Evolutionary conservation across 1,140 invertebrate species (phyloP), one percentile per base, ranked within the genome.

Genomic region (Drosophila grimshawi): DNA sequence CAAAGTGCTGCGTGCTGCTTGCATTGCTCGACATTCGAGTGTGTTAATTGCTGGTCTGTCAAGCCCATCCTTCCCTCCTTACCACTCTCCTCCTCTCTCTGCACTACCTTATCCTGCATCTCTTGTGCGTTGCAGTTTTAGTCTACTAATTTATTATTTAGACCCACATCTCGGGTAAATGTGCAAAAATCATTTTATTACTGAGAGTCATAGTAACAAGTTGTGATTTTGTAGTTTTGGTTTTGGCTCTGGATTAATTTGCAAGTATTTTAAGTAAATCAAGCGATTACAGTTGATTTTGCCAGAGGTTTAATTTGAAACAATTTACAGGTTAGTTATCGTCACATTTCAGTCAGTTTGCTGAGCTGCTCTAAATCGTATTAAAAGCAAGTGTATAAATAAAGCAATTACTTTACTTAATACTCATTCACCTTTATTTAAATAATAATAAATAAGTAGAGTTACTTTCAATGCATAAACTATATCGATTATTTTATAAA

Each of bases 1-100:
- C 72, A 75, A 75, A 75, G 72, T 75, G 72, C 72, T 75, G 72
- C 71, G 65, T 69, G 57, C 57, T 56, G 57, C 65, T 69, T 61
- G 52, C 69, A 52, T 66, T 46, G n/a, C 72, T 59, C 60, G 51
- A 65, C 61, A 72, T 68, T 69, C 45, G 41, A 75, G 67, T 75
- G 72, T 63, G 72, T 75, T 75, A 75, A 75, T 75, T 75, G 72
- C 72, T 64, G 66, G 46, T 41, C 60, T 75, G 11, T 45, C 53
- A 56, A 41, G 43, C 51, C 27, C 43, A 41, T n/a, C 19, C 10
- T n/a, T 29, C 32, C 27, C 30, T 33, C 4, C 19, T 5, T 33
- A 5, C n/a, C 5, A 33, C 33, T 55, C 33, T 10, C 46, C 27
- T 3, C 30, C 10, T 19, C 3, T 5, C 19, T 5, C 52, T 39